Conservation (phyloP, 2,797 vertebrate species). For the Adrianichthys oophorus region DNA sequence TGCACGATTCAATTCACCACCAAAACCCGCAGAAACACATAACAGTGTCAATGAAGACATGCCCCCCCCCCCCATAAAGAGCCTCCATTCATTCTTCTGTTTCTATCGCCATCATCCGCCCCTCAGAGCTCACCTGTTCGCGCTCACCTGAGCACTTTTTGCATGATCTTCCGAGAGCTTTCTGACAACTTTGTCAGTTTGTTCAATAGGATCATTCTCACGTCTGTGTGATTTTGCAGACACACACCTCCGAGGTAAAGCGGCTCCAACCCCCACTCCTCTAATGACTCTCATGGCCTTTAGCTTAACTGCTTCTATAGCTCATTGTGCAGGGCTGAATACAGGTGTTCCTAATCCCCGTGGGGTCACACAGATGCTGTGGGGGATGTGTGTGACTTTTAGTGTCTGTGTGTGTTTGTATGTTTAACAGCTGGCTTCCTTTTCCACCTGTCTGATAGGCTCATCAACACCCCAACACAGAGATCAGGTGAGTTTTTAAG, state of each 20-base stretch:
- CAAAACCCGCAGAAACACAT: constrained; percentile 15
- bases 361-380: constrained; percentile 54
- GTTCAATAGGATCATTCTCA: constrained; percentile 45
- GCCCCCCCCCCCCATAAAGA: constrained; percentile 34
- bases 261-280: constrained; percentile 40
- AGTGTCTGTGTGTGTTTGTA: constrained; percentile 36
- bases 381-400: constrained; percentile 46
- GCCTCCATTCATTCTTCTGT: constrained; percentile 45
- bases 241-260: constrained; percentile 16
- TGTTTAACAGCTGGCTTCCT: constrained; percentile 66
- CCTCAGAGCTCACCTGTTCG: constrained; percentile 68
- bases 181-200: constrained; percentile 46
- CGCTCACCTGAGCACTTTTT: constrained; percentile 38
- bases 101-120: constrained; percentile 43
- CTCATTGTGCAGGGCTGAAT: constrained; percentile 74
- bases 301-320: constrained; percentile 65
- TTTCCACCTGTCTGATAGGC: constrained; percentile 58
- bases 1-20: constrained; percentile 8
- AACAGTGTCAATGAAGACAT: constrained; percentile 30
- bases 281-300: constrained; percentile 63
- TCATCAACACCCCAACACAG: constrained; percentile 41
- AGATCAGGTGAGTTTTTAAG: constrained; percentile 66
- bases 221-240: constrained; percentile 34
- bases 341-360: constrained; percentile 78
- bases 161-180: constrained; percentile 50